Evolutionary conservation across 23 tunicate genomes (phyloP), one percentile per base, ranked within the genome.

Genomic region (Trididemnum clinides): DNA sequence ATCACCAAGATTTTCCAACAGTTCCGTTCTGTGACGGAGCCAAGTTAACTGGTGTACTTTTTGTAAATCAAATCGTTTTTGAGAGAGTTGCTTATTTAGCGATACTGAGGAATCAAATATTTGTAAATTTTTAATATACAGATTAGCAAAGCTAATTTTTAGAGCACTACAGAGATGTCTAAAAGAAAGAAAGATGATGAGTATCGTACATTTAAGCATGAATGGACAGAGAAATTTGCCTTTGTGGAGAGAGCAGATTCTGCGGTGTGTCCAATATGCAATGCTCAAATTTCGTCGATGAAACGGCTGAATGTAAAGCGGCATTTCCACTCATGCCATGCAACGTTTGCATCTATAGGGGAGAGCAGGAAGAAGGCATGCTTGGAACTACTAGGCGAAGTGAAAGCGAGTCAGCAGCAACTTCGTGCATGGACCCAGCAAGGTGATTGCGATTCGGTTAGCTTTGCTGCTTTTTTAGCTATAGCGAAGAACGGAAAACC

Each of bases 331-430:
- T 18, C 83, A 19, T 26, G 83, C 50, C 83, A 78, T 51, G 66
- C 83, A 78, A 29, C 66, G 32, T 78, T 78, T 78, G 83, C 83
- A 78, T 51, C 83, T 33, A 78, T 50, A 78, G 66, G 66, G 83
- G 66, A 78, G 10, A 78, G 83, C 83, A 78, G 83, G 66, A 78
- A 78, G 83, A 78, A 78, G 66, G 83, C 83, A 2, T 78, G 83
- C 83, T 36, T 51, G 50, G 66, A 78, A 78, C 83, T 78, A 35
- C 83, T 78, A 51, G 19, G 65, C 83, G 32, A 35, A 78, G 83
- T 50, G 83, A 34, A 78, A 78, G 83, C 83, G 26, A 34, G 83
- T 78, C 83, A 78, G 83, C 83, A 50, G 83, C 83, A 78, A 78
- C 83, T 78, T 33, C 66, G 65, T 78, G 50, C 36, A 50, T 78